Conservation (phyloP, 2,888 invertebrate species). For the Macrosoma leucophasiata region DNA sequence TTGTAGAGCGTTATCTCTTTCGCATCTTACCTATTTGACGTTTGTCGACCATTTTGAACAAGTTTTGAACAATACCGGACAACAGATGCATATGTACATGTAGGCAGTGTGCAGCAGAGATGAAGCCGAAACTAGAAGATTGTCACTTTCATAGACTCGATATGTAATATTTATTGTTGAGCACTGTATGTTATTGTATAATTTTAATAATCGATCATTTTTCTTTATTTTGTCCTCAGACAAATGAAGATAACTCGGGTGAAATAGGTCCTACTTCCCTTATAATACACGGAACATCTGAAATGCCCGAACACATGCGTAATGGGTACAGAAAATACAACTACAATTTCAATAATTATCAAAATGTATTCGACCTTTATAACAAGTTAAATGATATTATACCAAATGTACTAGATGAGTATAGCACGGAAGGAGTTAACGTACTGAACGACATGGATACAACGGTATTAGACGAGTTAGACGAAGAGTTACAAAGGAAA, state of each 20-base stretch:
- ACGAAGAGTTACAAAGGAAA: slow-evolving; percentile 51
- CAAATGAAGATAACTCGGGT: slow-evolving; percentile 70
- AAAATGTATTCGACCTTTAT: slow-evolving; percentile 23
- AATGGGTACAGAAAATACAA: slow-evolving; percentile 73
- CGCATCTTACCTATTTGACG: no score
- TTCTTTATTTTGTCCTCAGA: slow-evolving; percentile 32
- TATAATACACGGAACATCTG: slow-evolving; percentile 82
- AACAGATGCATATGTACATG: no score
- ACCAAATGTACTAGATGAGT: slow-evolving; percentile 35
- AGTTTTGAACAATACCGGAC: no score
- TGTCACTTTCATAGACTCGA: slow-evolving; percentile 62
- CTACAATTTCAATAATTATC: slow-evolving; percentile 62
- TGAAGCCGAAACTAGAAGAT: no score
- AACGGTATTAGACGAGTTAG: slow-evolving; percentile 42
- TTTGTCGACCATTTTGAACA: no score
- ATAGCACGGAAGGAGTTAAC: slow-evolving; percentile 29
- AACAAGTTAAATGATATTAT: slow-evolving; percentile 29
- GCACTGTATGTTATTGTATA: slow-evolving; percentile 1
- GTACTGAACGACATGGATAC: slow-evolving; percentile 36
- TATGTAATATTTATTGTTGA: slow-evolving; percentile 28
- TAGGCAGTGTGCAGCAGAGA: no score
- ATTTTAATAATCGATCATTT: slow-evolving; percentile 6
- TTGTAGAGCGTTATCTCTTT: no score
- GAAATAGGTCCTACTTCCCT: slow-evolving; percentile 75
- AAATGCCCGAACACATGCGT: slow-evolving; percentile 78